Evolutionary conservation across 1,140 invertebrate genomes (phyloP), one percentile per base, ranked within the genome.

Genomic region (Whitmania pigra): DNA sequence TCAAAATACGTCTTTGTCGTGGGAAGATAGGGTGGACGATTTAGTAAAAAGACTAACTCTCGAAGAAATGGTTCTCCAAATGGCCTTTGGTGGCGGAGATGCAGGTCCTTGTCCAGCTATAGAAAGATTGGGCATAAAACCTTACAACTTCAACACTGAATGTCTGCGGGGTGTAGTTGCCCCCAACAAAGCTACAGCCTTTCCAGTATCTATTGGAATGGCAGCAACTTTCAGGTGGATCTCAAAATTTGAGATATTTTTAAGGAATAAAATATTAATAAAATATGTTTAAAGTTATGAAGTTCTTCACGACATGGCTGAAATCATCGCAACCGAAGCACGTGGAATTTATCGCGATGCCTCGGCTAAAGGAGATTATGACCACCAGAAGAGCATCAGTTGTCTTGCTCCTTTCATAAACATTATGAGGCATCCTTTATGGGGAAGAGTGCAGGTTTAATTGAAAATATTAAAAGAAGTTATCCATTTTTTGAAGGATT

Each of bases 341-440:
- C 73, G 79, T 57, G 79, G 77, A 20, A 78, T 77, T 31, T 76
- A 79, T 66, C 78, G 77, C 72, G 75, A 79, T 69, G 79, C 73
- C 70, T 75, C 72, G 20, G 75, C 69, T 53, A 72, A 75, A 63
- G 74, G 76, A 9, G 49, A 75, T 1, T 78, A 78, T 70, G 74
- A 71, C 0, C 73, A 75, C 31, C 78, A 80, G 71, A 78, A 76
- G 31, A 79, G 80, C 22, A 74, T 79, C 9, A 80, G 76, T 67
- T 81, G 80, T 75, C 80, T 81, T 53, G 78, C 78, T 75, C 79
- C 80, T 5, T 79, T 80, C n/a, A 78, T 81, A 63, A 81, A 81
- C 75, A 79, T 81, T 31, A 77, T 80, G 75, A 74, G 79, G 49
- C 80, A 81, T 73, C 79, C 79, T 27, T 69, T 79, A 13, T 81